Conservation (phyloP, 2,888 invertebrate genomes). For the Agrochola lota region DNA sequence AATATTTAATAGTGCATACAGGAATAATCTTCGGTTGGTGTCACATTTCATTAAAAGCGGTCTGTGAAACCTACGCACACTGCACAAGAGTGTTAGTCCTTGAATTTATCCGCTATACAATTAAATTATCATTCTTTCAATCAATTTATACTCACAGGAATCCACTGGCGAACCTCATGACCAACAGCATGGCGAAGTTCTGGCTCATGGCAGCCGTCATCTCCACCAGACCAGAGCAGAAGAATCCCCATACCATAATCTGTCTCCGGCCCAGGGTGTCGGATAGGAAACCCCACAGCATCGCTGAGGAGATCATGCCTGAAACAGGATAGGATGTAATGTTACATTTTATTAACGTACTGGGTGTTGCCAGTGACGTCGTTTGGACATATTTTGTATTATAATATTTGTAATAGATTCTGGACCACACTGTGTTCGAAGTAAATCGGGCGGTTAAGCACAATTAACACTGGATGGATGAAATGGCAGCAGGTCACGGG, state of each 20-base stretch:
- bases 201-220: slow-evolving; percentile 92
- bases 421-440: too few relatives aligned
- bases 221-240: slow-evolving; percentile 92
- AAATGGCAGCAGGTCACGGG: too few relatives aligned
- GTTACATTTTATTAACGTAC: background rate
- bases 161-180: slow-evolving; percentile 94
- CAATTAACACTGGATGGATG: too few relatives aligned
- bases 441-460: too few relatives aligned
- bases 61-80: background rate
- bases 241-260: slow-evolving; percentile 92
- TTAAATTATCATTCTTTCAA: background rate
- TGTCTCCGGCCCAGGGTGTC: slow-evolving; percentile 93
- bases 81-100: background rate
- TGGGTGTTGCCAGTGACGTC: background rate
- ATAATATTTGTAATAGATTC: too few relatives aligned
- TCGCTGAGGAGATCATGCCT: slow-evolving; percentile 94
- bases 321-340: slow-evolving; percentile 30
- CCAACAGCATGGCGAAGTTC: slow-evolving; percentile 91
- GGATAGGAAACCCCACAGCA: slow-evolving; percentile 94
- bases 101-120: background rate
- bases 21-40: background rate
- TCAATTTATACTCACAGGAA: slow-evolving; percentile 91
- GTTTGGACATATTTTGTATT: background rate
- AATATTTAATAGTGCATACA: background rate
- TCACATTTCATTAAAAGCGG: background rate